Percentiles rank a stretch among this genome's conserved stretches.
Evolutionary conservation across 2,888 invertebrate species (phyloP).

Genomic region (Euzetes globulus): DNA sequence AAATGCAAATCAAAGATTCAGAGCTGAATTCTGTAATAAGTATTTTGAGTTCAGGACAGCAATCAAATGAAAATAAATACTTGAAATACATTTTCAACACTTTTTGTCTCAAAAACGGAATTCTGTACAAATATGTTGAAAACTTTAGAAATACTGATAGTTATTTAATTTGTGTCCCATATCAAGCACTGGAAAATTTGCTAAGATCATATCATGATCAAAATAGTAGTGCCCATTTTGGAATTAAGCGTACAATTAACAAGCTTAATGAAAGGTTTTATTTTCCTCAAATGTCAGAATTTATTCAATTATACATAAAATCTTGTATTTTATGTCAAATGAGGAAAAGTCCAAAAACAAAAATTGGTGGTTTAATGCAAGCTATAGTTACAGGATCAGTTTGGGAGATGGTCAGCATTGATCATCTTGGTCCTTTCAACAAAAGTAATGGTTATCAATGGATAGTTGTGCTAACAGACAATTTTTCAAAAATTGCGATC

Average conservation of each 20-base stretch:
- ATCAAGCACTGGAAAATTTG: background rate
- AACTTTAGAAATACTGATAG: background rate
- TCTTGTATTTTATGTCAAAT: slow-evolving; percentile 13
- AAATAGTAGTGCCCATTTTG: background rate
- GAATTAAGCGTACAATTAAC: background rate
- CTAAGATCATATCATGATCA: background rate
- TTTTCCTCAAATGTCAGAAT: background rate
- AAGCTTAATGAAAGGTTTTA: slow-evolving; percentile 12
- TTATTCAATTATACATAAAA: background rate
- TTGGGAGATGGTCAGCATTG: background rate
- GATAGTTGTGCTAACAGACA: slow-evolving; percentile 3
- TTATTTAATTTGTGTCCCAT: background rate
- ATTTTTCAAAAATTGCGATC: slow-evolving; percentile 5
- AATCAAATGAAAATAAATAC: background rate
- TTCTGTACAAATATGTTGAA: background rate
- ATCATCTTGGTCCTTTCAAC: background rate
- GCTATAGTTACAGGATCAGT: background rate
- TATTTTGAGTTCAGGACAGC: background rate
- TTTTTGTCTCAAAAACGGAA: background rate
- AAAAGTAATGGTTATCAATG: slow-evolving; percentile 10
- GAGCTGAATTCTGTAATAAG: background rate
- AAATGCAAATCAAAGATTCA: background rate
- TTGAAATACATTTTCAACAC: background rate
- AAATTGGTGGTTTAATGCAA: background rate
- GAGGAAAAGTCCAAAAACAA: background rate